phyloP scores from a whole-genome alignment of 2,797 vertebrate genomes.

The Lithobates pipiens region DNA sequence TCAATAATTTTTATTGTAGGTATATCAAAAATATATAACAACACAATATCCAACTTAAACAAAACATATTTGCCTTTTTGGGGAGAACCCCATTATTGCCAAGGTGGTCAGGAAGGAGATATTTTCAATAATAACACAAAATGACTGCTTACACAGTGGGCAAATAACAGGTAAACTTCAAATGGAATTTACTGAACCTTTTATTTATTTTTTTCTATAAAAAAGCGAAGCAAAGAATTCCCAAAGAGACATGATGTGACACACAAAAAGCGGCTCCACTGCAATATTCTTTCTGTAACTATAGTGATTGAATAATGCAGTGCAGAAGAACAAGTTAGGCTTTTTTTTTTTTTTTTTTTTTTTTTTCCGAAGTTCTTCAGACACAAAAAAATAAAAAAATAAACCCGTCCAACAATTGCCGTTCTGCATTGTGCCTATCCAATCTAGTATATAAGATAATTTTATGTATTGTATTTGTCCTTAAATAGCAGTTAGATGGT shows the following conservation, averaged over 20 bases:
- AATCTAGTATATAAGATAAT: neutral
- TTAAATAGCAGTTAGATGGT: no score
- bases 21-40: no score
- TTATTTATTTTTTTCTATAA: constrained; percentile 23
- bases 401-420: neutral
- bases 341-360: no score
- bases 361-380: neutral
- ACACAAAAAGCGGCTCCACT: constrained; percentile 16
- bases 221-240: constrained; percentile 5
- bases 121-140: no score
- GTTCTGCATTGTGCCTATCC: neutral
- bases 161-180: neutral
- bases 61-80: no score
- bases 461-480: neutral
- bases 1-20: no score
- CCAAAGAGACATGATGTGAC: constrained; percentile 28
- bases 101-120: no score
- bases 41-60: no score
- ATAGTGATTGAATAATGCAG: constrained; percentile 43
- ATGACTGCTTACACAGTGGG: no score
- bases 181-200: neutral
- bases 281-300: constrained; percentile 32
- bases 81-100: no score
- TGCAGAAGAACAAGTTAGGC: neutral
- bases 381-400: neutral